A percentile compares a stretch with the other conserved stretches of the same genome.
Evolutionary conservation across 2,797 vertebrate genomes (phyloP).

Genomic region (Gobionotothen gibberifrons): DNA sequence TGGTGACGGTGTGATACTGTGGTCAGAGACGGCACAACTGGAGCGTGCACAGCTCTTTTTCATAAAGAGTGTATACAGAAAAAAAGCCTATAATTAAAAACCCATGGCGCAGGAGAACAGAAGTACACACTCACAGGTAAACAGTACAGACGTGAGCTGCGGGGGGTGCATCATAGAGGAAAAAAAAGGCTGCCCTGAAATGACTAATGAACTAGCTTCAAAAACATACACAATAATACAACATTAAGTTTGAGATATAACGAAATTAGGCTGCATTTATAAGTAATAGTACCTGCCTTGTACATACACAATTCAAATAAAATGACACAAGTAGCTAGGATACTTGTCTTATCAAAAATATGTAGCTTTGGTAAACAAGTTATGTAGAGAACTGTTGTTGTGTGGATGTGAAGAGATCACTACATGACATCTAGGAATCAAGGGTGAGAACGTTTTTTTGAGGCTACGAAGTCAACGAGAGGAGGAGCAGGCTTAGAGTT

Average conservation of each 20-base stretch:
- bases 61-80: slow-evolving; percentile 8
- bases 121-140: slow-evolving; percentile 44
- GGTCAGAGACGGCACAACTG: slow-evolving; percentile 25
- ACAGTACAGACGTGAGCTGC: slow-evolving; percentile 55
- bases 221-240: slow-evolving; percentile 80
- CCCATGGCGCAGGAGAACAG: slow-evolving; percentile 30
- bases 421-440: slow-evolving; percentile 70
- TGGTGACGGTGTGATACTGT: slow-evolving; percentile 36
- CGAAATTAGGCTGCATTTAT: slow-evolving; percentile 79
- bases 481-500: slow-evolving; percentile 61
- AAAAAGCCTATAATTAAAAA: slow-evolving; percentile 30
- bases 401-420: slow-evolving; percentile 68
- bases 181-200: slow-evolving; percentile 68
- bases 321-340: slow-evolving; percentile 87
- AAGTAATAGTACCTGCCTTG: slow-evolving; percentile 83
- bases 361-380: slow-evolving; percentile 92
- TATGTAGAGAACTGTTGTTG: slow-evolving; percentile 74
- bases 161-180: slow-evolving; percentile 65
- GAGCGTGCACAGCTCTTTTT: slow-evolving; percentile 32
- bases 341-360: slow-evolving; percentile 91
- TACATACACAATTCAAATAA: slow-evolving; percentile 81
- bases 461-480: slow-evolving; percentile 67
- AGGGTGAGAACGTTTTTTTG: slow-evolving; percentile 64
- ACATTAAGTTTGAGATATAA: slow-evolving; percentile 79
- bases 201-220: slow-evolving; percentile 76